These are phyloP conservation scores for Scytalopus superciliaris DNA, from an alignment of 2,113 vertebrate species.

Conservation along the genomic window DNA sequence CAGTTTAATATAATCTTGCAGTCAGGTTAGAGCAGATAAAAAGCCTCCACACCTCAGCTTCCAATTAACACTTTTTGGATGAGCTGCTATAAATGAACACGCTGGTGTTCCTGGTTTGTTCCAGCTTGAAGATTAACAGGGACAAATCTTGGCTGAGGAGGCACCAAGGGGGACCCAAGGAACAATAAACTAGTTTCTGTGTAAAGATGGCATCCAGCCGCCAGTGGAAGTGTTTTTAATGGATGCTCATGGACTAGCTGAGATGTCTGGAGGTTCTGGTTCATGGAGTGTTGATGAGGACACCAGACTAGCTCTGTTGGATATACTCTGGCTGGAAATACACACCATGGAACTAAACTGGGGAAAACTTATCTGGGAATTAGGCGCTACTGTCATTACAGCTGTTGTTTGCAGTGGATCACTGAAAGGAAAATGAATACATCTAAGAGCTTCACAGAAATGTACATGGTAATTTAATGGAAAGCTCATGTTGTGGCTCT, in stretches of 20 bases:
- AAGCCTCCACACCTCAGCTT: neutral
- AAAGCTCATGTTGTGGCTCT: neutral
- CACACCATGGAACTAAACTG: neutral
- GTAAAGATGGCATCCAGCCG: neutral
- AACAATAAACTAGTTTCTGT: neutral
- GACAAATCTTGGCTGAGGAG: neutral
- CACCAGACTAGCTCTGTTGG: neutral
- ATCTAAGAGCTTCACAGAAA: neutral
- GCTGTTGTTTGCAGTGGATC: neutral
- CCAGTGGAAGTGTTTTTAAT: neutral
- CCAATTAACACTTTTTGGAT: conserved; percentile 15
- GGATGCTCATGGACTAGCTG: neutral
- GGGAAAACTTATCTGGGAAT: neutral
- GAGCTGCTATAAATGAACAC: neutral
- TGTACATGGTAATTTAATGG: accelerated
- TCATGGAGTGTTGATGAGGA: neutral
- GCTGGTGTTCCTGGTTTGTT: accelerated
- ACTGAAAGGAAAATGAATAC: neutral
- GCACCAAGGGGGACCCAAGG: neutral
- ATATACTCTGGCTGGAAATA: neutral
- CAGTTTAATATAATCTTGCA: neutral
- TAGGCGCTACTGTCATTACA: neutral
- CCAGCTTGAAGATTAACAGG: neutral
- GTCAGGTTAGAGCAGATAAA: neutral
- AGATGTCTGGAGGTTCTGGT: neutral